Evolutionary conservation across 2,797 vertebrate species (phyloP).

Genomic region (Cheirogaleus major): DNA sequence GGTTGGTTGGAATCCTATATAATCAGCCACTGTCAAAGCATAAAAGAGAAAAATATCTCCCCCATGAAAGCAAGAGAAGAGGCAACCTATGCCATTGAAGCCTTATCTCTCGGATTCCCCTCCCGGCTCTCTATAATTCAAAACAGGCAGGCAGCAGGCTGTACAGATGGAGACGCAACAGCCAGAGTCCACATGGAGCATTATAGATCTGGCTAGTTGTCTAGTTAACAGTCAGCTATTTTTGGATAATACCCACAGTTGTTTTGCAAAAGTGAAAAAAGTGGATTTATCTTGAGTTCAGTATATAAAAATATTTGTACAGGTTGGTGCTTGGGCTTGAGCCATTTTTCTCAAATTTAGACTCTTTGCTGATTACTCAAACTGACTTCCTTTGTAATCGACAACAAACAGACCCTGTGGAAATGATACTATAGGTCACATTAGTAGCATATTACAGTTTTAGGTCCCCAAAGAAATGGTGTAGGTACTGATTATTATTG

Average conservation of each 20-base stretch:
- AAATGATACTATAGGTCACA: neutral
- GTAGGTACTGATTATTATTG: constrained; percentile 15
- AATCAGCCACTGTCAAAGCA: constrained; percentile 30
- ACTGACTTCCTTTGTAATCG: neutral
- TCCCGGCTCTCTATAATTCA: constrained; percentile 12
- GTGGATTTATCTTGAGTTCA: neutral
- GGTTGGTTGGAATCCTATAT: constrained; percentile 14
- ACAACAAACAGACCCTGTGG: neutral
- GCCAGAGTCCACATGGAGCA: neutral
- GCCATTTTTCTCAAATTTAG: neutral
- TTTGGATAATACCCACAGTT: constrained; percentile 51
- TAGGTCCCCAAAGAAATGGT: constrained; percentile 3
- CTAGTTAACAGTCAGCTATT: constrained; percentile 68
- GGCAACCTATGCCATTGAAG: neutral
- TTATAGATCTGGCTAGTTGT: constrained; percentile 45
- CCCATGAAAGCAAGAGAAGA: neutral
- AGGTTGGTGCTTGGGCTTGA: neutral
- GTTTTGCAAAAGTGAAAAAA: constrained; percentile 27
- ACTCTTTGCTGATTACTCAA: neutral
- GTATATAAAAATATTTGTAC: neutral
- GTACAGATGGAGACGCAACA: constrained; percentile 29
- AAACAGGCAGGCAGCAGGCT: neutral
- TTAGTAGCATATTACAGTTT: neutral
- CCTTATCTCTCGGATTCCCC: constrained; percentile 31
- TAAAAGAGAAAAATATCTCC: constrained; percentile 37